Conservation (phyloP, 2,888 invertebrate species). For the Agrypnus murinus region DNA sequence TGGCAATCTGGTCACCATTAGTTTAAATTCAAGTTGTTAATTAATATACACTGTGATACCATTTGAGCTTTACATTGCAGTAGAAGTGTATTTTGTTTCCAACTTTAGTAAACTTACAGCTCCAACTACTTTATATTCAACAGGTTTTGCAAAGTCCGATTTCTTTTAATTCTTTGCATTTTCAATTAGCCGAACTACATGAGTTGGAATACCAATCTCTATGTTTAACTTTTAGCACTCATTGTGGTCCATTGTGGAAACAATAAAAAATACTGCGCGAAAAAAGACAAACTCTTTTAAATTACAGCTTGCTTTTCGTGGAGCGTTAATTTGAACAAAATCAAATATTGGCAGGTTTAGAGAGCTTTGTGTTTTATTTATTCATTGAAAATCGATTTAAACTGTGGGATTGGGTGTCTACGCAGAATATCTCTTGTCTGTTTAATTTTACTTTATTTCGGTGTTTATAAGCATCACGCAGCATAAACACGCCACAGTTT, state of each 20-base stretch:
- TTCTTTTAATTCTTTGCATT: constrained; percentile 30
- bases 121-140: constrained; percentile 24
- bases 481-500: no score
- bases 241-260: constrained; percentile 25
- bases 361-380: constrained; percentile 24
- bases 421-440: background rate
- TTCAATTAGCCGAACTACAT: constrained; percentile 14
- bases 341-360: constrained; percentile 18
- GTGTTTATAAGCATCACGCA: no score
- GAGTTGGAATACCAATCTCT: constrained; percentile 27
- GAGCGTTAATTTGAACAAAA: constrained; percentile 15
- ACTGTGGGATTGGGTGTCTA: background rate
- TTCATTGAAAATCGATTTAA: constrained; percentile 13
- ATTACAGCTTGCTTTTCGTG: constrained; percentile 1
- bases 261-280: constrained; percentile 31
- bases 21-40: no score
- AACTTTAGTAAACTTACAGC: no score
- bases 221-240: constrained; percentile 2
- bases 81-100: no score
- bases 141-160: constrained; percentile 22
- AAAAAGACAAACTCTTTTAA: constrained; percentile 15
- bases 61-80: no score
- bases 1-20: no score
- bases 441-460: no score
- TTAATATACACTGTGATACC: no score